Base-by-base conservation (phyloP, 2,888 invertebrate species). In the Torymus aiolomorphi region DNA sequence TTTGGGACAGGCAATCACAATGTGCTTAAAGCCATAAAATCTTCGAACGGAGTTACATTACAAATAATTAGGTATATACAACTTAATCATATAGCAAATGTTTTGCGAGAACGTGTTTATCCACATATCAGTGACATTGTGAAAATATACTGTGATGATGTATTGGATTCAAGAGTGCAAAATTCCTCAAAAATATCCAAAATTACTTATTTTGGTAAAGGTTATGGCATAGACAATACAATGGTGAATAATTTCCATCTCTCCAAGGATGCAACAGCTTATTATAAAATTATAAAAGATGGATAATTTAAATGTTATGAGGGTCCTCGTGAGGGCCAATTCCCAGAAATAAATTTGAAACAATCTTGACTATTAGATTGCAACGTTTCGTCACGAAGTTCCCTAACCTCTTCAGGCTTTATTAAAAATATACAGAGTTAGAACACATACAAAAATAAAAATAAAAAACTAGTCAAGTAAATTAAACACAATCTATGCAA, bases 11-110 rank as follows among this genome's bases (percentile, higher is more conserved):
- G 16, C 8, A 70, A 70, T 4, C 20, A 16, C 12, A 3, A 70
- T 31, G 5, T 70, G n/a, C 56, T 70, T 0, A n/a, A 56, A n/a
- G 69, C 69, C n/a, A 70, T 70, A 2, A 70, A 70, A 70, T 57
- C 57, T 70, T 14, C 56, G 14, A 56, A 31, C 8, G 69, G 57
- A 4, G 66, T 52, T 20, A 49, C 66, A 2, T 12, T 0, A 13
- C 66, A 70, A 57, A 70, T 70, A 2, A 52, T 57, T 24, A 14
- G 57, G 10, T 70, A 11, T 31, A 12, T 70, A 14, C 31, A 31
- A 2, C 1, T 56, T n/a, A 63, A 31, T 14, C 12, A 42, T n/a
- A 63, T 13, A 42, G 14, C 31, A 31, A 42, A 31, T 4, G 42
- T 42, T 54, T 52, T 67, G 14, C 12, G 24, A 54, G 54, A 67